A percentile compares a stretch with the other conserved stretches of the same genome.
phyloP scores from a whole-genome alignment of 2,113 vertebrate species.

The Phasianus colchicus region DNA sequence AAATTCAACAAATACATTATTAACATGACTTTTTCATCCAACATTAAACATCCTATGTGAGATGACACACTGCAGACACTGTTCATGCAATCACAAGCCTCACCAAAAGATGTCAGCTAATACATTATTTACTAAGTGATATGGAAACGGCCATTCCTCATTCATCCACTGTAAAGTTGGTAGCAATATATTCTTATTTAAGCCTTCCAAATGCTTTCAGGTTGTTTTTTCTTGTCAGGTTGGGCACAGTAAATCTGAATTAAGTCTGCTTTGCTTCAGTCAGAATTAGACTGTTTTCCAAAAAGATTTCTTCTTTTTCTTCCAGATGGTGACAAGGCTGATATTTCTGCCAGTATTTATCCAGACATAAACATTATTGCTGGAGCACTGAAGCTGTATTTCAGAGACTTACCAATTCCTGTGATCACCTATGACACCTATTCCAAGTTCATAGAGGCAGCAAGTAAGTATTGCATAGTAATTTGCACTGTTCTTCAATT shows the following conservation, averaged over 20 bases:
- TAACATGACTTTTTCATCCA: not conserved
- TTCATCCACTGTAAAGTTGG: not conserved
- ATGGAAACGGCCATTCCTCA: not conserved
- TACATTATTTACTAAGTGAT: not conserved
- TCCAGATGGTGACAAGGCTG: constrained; percentile 95
- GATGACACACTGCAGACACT: not conserved
- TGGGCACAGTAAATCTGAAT: constrained; percentile 27
- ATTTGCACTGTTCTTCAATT: not conserved
- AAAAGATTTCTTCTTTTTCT: constrained; percentile 53
- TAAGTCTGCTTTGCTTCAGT: not conserved
- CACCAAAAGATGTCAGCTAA: not conserved
- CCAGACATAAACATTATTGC: constrained; percentile 97
- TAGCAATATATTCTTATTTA: constrained; percentile 44
- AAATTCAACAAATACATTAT: not conserved
- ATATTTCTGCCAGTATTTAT: constrained; percentile 91
- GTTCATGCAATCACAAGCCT: not conserved
- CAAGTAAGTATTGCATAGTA: constrained; percentile 84
- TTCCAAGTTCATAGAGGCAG: constrained; percentile 95
- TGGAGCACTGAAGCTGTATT: constrained; percentile 95
- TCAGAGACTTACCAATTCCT: constrained; percentile 95
- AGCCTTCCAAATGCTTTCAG: constrained; percentile 27
- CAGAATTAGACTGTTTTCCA: constrained; percentile 30
- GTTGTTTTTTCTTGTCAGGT: constrained; percentile 2
- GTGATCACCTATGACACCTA: constrained; percentile 96
- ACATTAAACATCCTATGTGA: not conserved